Base-by-base conservation (phyloP, 2,888 invertebrate species). In the Julus scanicus region DNA sequence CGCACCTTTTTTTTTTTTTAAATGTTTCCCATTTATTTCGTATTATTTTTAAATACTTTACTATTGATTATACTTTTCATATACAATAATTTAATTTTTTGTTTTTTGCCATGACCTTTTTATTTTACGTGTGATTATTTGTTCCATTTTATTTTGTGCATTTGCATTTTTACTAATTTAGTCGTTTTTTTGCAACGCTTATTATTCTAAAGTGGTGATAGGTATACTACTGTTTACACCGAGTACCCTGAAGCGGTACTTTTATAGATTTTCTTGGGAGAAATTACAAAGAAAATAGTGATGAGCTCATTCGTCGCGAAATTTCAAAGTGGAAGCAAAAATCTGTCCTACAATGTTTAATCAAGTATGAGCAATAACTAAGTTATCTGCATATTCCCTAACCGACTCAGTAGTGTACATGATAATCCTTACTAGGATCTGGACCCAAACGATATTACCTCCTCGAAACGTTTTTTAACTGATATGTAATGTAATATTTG, bases 31-130 rank as follows among this genome's bases (percentile, higher is more conserved):
- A 5, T 39, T 80, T 80, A 80, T 80, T 80, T 80, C 13, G 80
- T 80, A 80, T 80, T 80, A 37, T 80, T 80, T 71, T 80, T 80
- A 80, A 80, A 80, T 80, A 80, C 80, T 80, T 85, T 85, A 85
- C 49, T 85, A 85, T 85, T 85, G 44, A 85, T 49, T 44, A 85
- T 85, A 44, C 44, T 85, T 85, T 85, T 85, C 49, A 48, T 49
- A 85, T 85, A 85, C 49, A 85, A 44, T 48, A 85, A 48, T 85
- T 85, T 85, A 48, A 48, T 85, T 11, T 85, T 85, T 49, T 84
- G n/a, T 44, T 85, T 85, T 85, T 85, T 44, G 44, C 49, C 85
- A 85, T 85, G 44, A 85, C 85, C 85, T 44, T 85, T 83, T 85
- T 85, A 80, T 80, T 80, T 80, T 37, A 80, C 37, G 37, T 15